A percentile compares a stretch with the other conserved stretches of the same genome.
Conservation (phyloP, 2,888 invertebrate genomes). For the Parnassius apollo region DNA sequence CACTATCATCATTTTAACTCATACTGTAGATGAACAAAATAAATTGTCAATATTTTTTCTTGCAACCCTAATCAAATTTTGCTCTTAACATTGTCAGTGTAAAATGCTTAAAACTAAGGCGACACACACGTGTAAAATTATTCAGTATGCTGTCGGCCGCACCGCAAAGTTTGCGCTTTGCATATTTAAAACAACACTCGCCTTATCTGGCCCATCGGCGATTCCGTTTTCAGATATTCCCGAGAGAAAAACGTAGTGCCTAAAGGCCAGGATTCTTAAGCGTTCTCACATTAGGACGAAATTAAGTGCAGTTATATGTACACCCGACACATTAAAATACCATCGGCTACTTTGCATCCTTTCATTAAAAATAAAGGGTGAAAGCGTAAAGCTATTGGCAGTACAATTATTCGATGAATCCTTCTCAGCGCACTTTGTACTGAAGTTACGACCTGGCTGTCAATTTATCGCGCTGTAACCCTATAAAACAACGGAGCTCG, state of each 20-base stretch:
- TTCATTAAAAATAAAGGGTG: constrained; percentile 55
- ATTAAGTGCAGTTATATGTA: constrained; percentile 80
- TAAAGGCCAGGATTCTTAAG: constrained; percentile 60
- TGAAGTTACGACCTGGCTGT: constrained; percentile 44
- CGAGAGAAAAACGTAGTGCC: constrained; percentile 61
- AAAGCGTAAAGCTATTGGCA: constrained; percentile 55
- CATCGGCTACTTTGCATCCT: constrained; percentile 64
- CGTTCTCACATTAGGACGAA: constrained; percentile 73
- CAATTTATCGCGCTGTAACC: constrained; percentile 47
- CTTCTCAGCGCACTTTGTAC: constrained; percentile 47
- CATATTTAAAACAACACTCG: constrained; percentile 76
- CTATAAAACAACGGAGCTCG: constrained; percentile 35
- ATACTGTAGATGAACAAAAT: too few species aligned
- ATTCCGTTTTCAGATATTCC: constrained; percentile 71
- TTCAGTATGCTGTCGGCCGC: constrained; percentile 69
- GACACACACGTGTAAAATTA: constrained; percentile 78
- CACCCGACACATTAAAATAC: constrained; percentile 77
- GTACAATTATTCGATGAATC: constrained; percentile 69
- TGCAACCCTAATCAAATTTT: constrained; percentile 49
- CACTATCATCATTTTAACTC: too few species aligned
- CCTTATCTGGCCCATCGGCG: constrained; percentile 76
- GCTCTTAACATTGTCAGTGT: constrained; percentile 55
- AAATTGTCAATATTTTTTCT: too few species aligned
- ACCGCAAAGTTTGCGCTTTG: constrained; percentile 75
- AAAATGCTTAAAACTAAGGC: constrained; percentile 62